Evolutionary conservation across 2,113 vertebrate species (phyloP).

Genomic region (Cettia cetti): DNA sequence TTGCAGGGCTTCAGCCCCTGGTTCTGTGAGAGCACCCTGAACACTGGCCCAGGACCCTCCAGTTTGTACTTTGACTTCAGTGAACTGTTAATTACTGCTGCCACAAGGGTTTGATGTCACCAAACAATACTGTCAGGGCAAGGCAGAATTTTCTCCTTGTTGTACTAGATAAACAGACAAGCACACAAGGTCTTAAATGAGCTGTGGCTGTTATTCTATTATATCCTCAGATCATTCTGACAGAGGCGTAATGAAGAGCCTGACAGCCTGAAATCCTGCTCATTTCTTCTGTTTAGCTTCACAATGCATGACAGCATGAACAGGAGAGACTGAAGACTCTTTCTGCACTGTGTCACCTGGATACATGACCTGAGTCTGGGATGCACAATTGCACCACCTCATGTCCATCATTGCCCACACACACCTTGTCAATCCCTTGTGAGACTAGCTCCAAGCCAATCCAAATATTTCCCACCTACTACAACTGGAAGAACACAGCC

Average conservation of each 20-base stretch:
- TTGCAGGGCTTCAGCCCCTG: rapidly evolving
- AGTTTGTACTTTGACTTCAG: not conserved
- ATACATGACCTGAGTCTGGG: not conserved
- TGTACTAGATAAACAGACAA: not conserved
- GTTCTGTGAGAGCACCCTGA: not conserved
- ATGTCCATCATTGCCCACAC: not conserved
- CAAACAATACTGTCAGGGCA: not conserved
- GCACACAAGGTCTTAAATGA: not conserved
- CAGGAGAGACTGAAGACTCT: not conserved
- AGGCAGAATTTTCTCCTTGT: not conserved
- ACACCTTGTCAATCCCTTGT: rapidly evolving
- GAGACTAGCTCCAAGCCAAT: not conserved
- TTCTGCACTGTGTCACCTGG: rapidly evolving
- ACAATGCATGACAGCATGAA: not conserved
- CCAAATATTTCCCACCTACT: not conserved
- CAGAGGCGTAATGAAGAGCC: not conserved
- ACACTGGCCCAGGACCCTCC: rapidly evolving
- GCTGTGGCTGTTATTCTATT: not conserved
- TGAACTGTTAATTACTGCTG: not conserved
- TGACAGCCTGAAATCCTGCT: not conserved
- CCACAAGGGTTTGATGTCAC: not conserved
- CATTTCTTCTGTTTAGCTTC: not conserved
- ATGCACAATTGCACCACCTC: not conserved
- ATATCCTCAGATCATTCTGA: not conserved
- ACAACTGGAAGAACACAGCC: not conserved